Evolutionary conservation across 2,888 invertebrate genomes (phyloP).

Genomic region (Apamea monoglypha): DNA sequence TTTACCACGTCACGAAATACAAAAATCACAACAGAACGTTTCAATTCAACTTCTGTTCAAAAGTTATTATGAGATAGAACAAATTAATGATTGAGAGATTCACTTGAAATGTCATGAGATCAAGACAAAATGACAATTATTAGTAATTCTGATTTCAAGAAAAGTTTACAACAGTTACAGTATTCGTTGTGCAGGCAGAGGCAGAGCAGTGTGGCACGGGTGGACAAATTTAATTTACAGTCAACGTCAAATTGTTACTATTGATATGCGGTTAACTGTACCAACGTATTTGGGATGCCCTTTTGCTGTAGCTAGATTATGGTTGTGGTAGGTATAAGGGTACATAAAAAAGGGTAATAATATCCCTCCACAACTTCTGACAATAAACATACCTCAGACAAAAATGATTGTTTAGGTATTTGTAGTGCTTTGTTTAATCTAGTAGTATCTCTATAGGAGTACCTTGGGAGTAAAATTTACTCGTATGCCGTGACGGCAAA

Average conservation of each 20-base stretch:
- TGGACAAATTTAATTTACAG: neutral
- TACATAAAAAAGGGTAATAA: no score
- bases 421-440: neutral
- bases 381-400: neutral
- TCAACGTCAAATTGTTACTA: neutral
- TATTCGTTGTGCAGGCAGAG: neutral
- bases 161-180: neutral
- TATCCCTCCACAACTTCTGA: neutral
- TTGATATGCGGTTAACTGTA: neutral
- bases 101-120: neutral
- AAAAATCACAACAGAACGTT: neutral
- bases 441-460: no score
- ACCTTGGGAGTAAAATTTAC: neutral
- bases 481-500: neutral
- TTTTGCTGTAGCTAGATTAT: neutral
- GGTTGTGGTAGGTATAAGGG: neutral
- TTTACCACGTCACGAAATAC: neutral
- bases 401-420: neutral
- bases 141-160: neutral
- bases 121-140: neutral
- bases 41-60: neutral
- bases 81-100: neutral
- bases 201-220: neutral
- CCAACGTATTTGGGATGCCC: neutral
- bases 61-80: neutral